phyloP scores from a whole-genome alignment of 2,888 invertebrate genomes.

The Eledona agricola region DNA sequence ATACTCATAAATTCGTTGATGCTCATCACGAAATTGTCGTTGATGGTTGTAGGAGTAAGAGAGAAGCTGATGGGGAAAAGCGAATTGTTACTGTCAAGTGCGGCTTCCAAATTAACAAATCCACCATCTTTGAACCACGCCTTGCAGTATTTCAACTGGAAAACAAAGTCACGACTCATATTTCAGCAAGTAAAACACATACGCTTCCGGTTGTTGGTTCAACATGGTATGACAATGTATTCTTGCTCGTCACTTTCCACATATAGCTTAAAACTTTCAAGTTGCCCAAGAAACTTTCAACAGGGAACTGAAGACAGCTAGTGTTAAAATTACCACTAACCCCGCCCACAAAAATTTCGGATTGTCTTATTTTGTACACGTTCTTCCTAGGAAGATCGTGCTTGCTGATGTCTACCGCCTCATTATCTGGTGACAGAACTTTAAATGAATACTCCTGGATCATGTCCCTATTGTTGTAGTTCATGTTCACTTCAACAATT shows the following conservation, averaged over 20 bases:
- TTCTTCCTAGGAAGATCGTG: no score
- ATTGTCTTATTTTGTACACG: constrained; percentile 61
- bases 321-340: constrained; percentile 76
- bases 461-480: constrained; percentile 33
- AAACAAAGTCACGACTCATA: constrained; percentile 37
- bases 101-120: constrained; percentile 3
- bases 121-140: constrained; percentile 84
- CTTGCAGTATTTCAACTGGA: constrained; percentile 62
- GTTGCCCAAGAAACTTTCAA: constrained; percentile 63
- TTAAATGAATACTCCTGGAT: constrained; percentile 11
- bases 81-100: neutral
- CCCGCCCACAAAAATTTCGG: constrained; percentile 85
- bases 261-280: constrained; percentile 31
- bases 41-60: constrained; percentile 41
- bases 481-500: constrained; percentile 67
- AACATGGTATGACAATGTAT: constrained; percentile 16
- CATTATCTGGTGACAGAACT: constrained; percentile 16
- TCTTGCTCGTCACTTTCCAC: neutral
- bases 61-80: constrained; percentile 42
- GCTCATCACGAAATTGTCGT: constrained; percentile 45
- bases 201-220: constrained; percentile 37
- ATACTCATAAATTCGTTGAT: constrained; percentile 39
- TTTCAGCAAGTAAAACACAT: constrained; percentile 6
- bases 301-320: constrained; percentile 30
- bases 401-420: no score